Percentiles rank a stretch among this genome's conserved stretches.
These are phyloP conservation scores for Cephalotes varians DNA, from an alignment of 2,888 invertebrate species.

Conservation along the genomic window DNA sequence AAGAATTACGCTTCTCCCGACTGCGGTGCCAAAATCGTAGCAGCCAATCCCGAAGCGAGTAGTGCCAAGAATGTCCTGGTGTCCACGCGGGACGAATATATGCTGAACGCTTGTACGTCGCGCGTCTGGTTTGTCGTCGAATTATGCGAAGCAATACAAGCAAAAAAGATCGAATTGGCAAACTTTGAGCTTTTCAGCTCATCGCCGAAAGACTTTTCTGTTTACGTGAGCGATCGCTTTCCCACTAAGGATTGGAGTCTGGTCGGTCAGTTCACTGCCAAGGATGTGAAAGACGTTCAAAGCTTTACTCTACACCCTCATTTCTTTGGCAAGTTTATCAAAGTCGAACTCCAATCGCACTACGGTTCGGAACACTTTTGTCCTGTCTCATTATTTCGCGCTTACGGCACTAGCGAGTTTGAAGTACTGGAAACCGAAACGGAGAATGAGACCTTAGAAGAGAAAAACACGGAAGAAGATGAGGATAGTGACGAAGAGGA, in stretches of 20 bases:
- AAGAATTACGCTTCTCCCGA: constrained; percentile 99
- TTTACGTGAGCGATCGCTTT: constrained; percentile 95
- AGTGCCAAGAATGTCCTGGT: constrained; percentile 95
- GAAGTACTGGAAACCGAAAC: constrained; percentile 94
- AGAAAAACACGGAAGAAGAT: constrained; percentile 86
- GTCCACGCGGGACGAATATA: constrained; percentile 97
- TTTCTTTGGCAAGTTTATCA: constrained; percentile 95
- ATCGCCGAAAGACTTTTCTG: constrained; percentile 96
- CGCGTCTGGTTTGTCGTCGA: constrained; percentile 98
- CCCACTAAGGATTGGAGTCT: constrained; percentile 97
- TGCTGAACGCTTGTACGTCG: constrained; percentile 97
- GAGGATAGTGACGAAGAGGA: constrained; percentile 85
- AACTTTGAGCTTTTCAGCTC: constrained; percentile 99
- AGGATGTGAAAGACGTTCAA: constrained; percentile 95
- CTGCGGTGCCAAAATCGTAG: constrained; percentile 98
- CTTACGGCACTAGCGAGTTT: constrained; percentile 97
- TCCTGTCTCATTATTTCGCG: constrained; percentile 97
- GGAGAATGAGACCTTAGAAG: constrained; percentile 86
- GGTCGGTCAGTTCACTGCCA: constrained; percentile 95
- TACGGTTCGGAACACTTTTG: constrained; percentile 99
- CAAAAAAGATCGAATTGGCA: constrained; percentile 97
- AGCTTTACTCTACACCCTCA: constrained; percentile 93
- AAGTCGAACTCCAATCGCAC: constrained; percentile 96
- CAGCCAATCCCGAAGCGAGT: constrained; percentile 96
- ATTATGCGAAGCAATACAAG: constrained; percentile 98